Conservation (phyloP, 30 jellyfish, hydroid and myxozoan species). For the Chrysaora quinquecirrha region DNA sequence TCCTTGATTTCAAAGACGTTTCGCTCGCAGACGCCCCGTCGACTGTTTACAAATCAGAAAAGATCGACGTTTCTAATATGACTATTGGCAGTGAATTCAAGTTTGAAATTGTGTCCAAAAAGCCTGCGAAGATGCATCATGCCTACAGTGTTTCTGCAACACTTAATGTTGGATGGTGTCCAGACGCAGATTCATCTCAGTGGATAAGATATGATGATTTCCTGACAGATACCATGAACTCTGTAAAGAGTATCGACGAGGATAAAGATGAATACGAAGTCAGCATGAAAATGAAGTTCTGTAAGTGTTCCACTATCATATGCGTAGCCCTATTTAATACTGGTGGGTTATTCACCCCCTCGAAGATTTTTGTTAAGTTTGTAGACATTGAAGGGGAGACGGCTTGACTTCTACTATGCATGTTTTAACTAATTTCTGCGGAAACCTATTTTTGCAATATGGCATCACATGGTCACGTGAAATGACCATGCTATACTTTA, state of each 20-base stretch:
- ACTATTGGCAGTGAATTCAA: slow-evolving; percentile 9
- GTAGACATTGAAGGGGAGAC: too few species aligned
- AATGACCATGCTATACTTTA: too few species aligned
- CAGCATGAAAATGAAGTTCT: slow-evolving; percentile 36
- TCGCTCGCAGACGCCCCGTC: slow-evolving; percentile 67
- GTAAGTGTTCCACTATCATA: too few species aligned
- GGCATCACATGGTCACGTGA: too few species aligned
- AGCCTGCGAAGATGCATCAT: slow-evolving; percentile 25
- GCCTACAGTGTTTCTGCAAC: slow-evolving; percentile 61
- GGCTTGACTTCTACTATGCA: too few species aligned
- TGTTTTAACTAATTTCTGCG: too few species aligned
- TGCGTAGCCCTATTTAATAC: too few species aligned
- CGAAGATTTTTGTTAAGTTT: too few species aligned
- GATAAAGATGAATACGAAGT: slow-evolving; percentile 22
- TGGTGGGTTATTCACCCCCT: too few species aligned
- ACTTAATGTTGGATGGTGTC: slow-evolving; percentile 83
- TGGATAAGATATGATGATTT: slow-evolving; percentile 61
- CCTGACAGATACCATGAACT: slow-evolving; percentile 45
- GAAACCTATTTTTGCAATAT: too few species aligned
- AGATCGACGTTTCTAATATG: slow-evolving; percentile 45
- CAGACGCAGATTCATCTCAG: neutral
- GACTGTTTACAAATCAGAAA: slow-evolving; percentile 17
- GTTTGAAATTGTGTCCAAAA: slow-evolving; percentile 31
- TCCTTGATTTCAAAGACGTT: slow-evolving; percentile 44
- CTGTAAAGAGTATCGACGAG: slow-evolving; percentile 17